Evolutionary conservation across 2,113 vertebrate genomes (phyloP), one percentile per base, ranked within the genome.

Genomic region (Choloepus hoffmanni): DNA sequence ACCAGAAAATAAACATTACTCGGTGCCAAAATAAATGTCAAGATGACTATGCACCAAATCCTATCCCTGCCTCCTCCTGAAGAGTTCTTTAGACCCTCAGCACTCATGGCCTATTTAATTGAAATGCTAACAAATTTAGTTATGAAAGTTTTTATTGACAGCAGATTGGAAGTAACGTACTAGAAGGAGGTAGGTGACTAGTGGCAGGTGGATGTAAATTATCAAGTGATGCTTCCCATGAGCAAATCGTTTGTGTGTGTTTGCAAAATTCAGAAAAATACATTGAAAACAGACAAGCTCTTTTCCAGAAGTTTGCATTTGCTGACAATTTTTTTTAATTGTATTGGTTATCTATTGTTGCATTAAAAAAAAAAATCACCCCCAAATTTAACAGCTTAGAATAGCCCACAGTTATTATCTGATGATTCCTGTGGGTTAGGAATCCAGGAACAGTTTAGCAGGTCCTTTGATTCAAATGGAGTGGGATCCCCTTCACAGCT

Each of bases 21-120:
- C 50, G n/a, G 0, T 77, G 26, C 78, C 83, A 81, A 90, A 93
- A 68, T 93, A 93, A 88, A 89, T 40, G 2, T 36, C 60, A 91
- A 58, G 53, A 72, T 24, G 30, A 68, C 26, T n/a, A 63, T 68
- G 33, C 82, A 36, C 48, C 15, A 77, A 81, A 90, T 58, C 40
- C 53, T 8, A 11, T 5, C 4, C 4, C 5, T 16, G 1, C 5
- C 13, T 92, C 23, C 40, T 90, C 48, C 33, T 10, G 48, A 45
- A 48, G 3, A 62, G 23, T 67, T 65, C 67, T 45, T 84, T 72
- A 67, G 40, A 65, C 0, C 23, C n/a, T 79, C n/a, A 76, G 4
- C 28, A 76, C 30, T 45, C 74, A 72, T 18, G 53, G 2, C 5
- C 72, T 43, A 26, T 45, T 43, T 82, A 19, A 76, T 83, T 76